These are phyloP conservation scores for Oophaga sylvatica DNA, from an alignment of 2,797 vertebrate species.

Conservation along the genomic window DNA sequence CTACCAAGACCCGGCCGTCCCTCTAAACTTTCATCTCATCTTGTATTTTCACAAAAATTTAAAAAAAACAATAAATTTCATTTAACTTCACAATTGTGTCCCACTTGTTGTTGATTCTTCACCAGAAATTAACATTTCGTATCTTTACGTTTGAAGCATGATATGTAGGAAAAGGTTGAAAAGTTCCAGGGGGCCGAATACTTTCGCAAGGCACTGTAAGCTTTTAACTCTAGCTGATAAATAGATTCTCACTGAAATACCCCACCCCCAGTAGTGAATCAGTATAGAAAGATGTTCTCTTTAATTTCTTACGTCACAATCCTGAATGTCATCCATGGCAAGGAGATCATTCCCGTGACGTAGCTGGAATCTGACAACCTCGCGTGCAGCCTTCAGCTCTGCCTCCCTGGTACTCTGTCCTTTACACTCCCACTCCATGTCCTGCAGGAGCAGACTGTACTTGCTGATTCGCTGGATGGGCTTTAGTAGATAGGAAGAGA, in stretches of 20 bases:
- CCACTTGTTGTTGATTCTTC: too few relatives aligned
- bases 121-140: too few relatives aligned
- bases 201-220: not conserved
- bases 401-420: slow-evolving; percentile 65
- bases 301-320: slow-evolving; percentile 78
- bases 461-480: slow-evolving; percentile 86
- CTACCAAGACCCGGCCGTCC: too few relatives aligned
- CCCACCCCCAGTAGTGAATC: not conserved
- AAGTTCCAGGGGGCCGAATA: too few relatives aligned
- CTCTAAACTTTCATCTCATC: too few relatives aligned
- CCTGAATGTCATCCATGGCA: slow-evolving; percentile 82
- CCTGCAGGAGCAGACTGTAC: slow-evolving; percentile 82
- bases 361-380: slow-evolving; percentile 81
- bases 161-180: too few relatives aligned
- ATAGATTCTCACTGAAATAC: not conserved
- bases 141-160: too few relatives aligned
- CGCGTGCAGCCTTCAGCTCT: slow-evolving; percentile 77
- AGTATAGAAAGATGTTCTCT: too few relatives aligned
- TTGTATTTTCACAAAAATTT: too few relatives aligned
- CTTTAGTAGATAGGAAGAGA: slow-evolving; percentile 83
- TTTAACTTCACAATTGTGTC: too few relatives aligned
- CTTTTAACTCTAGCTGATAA: not conserved
- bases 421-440: slow-evolving; percentile 77
- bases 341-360: slow-evolving; percentile 82
- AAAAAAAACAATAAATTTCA: too few relatives aligned